Base-by-base conservation (phyloP, 2,113 vertebrate species). In the Pygoscelis adeliae region DNA sequence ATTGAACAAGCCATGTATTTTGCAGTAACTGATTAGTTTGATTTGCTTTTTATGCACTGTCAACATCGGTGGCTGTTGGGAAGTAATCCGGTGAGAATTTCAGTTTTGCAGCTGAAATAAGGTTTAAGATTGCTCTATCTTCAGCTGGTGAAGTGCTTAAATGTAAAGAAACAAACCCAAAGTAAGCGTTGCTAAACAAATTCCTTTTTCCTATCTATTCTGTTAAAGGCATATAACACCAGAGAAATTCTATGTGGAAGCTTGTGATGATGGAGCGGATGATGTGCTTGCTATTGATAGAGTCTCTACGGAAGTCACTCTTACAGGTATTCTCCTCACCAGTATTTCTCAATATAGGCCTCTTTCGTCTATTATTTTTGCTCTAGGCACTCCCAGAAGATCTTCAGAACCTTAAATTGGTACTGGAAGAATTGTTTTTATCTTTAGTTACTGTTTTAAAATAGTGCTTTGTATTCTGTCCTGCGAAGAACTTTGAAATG, bases 161-260 rank as follows among this genome's bases (percentile, higher is more conserved):
- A 40, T 70, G n/a, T 25, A 67, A 61, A 70, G 36, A 62, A 95
- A 73, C 15, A 82, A 94, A 49, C 8, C 1, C 15, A 13, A 78
- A 62, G 17, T 73, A 79, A 85, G 19, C 23, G 44, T 50, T 71
- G 27, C 32, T 92, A 34, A 87, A 49, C 18, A 26, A 59, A 38
- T 27, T 86, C 3, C 2, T 69, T 85, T 67, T 47, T 65, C 52
- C 34, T 87, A 4, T 91, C 6, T 22, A 0, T 94, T 98, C 79
- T 83, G 50, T 88, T 77, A 73, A 79, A 99, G 99, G 94, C 99
- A 99, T 72, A 99, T 98, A 86, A 99, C 99, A 2, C 98, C 99
- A 15, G 99, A 99, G 95, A 99, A 99, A 91, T 99, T 99, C 90
- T 99, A 99, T 65, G 97, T 99, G 18, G 99, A 99, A 97, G 98